A percentile compares a stretch with the other conserved stretches of the same genome.
Conservation (phyloP, 2,797 vertebrate genomes). For the Decapterus maruadsi region DNA sequence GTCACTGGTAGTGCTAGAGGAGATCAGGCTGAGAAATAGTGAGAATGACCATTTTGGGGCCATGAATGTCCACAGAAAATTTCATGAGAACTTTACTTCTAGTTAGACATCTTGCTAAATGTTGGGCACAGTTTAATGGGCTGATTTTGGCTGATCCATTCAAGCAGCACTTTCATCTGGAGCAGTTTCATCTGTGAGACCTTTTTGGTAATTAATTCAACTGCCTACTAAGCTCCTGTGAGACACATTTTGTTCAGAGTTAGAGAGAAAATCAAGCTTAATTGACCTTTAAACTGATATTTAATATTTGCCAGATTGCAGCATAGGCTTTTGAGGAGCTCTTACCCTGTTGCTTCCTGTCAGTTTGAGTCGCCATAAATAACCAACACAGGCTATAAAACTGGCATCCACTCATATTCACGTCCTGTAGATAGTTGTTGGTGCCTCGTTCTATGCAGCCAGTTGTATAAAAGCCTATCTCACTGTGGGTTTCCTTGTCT, state of each 20-base stretch:
- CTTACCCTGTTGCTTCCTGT: conserved; percentile 59
- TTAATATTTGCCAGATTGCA: conserved; percentile 74
- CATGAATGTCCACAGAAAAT: neutral
- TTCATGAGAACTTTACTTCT: neutral
- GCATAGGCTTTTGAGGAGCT: conserved; percentile 47
- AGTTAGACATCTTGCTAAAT: too few relatives aligned
- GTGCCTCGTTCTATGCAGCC: conserved; percentile 5
- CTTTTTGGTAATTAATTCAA: conserved; percentile 75
- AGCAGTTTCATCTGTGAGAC: conserved; percentile 66
- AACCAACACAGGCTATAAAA: conserved; percentile 44
- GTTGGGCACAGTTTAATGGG: conserved; percentile 35
- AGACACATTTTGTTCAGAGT: conserved; percentile 62
- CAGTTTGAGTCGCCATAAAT: conserved; percentile 62
- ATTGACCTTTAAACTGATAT: conserved; percentile 83
- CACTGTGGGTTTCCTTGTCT: conserved; percentile 25
- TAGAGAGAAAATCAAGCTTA: conserved; percentile 71
- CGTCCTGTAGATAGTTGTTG: conserved; percentile 20
- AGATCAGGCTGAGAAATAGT: neutral
- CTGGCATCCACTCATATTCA: conserved; percentile 9
- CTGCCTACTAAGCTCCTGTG: conserved; percentile 52
- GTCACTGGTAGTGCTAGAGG: neutral
- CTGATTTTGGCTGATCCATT: conserved; percentile 54
- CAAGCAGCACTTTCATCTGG: conserved; percentile 51
- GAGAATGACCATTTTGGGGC: conserved; percentile 1
- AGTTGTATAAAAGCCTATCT: conserved; percentile 39